Evolutionary conservation across 2,797 vertebrate genomes (phyloP).

Genomic region (Bucorvus abyssinicus): DNA sequence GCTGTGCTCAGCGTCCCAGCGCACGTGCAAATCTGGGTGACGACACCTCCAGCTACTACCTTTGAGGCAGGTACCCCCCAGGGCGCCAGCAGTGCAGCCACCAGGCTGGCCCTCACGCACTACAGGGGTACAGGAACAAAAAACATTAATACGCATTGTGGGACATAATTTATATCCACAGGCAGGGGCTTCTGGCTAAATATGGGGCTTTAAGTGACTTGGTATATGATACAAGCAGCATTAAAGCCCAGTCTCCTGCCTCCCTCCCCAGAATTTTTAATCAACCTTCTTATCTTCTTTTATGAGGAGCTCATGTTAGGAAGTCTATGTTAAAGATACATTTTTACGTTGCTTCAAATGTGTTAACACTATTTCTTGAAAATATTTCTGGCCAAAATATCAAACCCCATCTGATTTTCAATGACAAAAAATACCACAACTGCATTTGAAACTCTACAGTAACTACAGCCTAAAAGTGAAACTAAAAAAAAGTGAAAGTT

Average conservation of each 20-base stretch:
- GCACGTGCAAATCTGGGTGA: background rate
- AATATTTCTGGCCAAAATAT: background rate
- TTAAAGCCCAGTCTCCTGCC: background rate
- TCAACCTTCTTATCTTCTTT: background rate
- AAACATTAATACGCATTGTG: background rate
- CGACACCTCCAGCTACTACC: background rate
- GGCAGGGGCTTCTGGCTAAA: background rate
- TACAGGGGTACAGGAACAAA: background rate
- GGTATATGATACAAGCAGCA: background rate
- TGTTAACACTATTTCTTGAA: background rate
- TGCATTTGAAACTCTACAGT: slow-evolving; percentile 47
- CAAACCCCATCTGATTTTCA: background rate
- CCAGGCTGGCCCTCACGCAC: background rate
- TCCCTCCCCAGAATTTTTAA: background rate
- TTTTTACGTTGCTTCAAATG: background rate
- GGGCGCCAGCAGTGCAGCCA: background rate
- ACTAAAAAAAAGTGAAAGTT: slow-evolving; percentile 70
- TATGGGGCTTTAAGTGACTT: background rate
- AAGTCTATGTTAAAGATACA: background rate
- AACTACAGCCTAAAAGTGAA: slow-evolving; percentile 61
- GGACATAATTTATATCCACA: background rate
- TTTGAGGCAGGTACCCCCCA: background rate
- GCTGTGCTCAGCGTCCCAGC: background rate
- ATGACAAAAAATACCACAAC: slow-evolving; percentile 11
- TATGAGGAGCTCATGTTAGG: background rate